Percentiles rank a stretch among this genome's conserved stretches.
Conservation (phyloP, 2,797 vertebrate species). For the Rousettus madagascariensis region DNA sequence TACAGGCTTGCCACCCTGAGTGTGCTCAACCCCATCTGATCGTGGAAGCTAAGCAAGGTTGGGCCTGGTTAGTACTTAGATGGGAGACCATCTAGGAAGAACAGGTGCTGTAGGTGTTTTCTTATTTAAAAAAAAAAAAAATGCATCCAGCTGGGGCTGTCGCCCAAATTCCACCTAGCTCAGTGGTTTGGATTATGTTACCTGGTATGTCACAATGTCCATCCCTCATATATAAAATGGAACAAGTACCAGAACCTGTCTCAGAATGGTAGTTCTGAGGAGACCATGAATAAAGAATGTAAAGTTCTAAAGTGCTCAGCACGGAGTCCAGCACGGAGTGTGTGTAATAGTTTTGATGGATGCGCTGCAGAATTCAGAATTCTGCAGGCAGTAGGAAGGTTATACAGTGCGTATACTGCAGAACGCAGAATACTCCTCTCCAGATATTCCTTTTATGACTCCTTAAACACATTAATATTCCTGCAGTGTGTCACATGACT, state of each 20-base stretch:
- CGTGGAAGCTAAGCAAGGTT: no score
- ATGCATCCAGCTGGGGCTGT: no score
- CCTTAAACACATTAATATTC: not conserved
- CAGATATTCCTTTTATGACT: not conserved
- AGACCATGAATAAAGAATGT: fast-evolving
- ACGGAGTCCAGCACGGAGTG: not conserved
- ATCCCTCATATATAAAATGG: not conserved
- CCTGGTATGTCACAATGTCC: not conserved
- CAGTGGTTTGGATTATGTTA: not conserved
- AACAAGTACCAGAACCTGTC: not conserved
- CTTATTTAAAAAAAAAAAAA: not conserved
- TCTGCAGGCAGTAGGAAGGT: not conserved
- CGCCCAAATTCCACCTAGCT: not conserved
- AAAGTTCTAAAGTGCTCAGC: not conserved
- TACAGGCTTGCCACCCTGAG: no score
- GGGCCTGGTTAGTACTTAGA: no score
- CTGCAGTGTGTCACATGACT: not conserved
- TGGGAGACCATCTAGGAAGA: no score
- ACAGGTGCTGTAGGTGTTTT: no score
- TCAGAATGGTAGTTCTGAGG: not conserved
- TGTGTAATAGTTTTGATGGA: not conserved
- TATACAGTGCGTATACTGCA: fast-evolving
- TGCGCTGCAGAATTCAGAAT: not conserved
- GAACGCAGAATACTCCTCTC: not conserved
- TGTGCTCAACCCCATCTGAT: no score